These are phyloP conservation scores for Steinernema hermaphroditum DNA, from an alignment of 2,888 invertebrate species.

Conservation along the genomic window DNA sequence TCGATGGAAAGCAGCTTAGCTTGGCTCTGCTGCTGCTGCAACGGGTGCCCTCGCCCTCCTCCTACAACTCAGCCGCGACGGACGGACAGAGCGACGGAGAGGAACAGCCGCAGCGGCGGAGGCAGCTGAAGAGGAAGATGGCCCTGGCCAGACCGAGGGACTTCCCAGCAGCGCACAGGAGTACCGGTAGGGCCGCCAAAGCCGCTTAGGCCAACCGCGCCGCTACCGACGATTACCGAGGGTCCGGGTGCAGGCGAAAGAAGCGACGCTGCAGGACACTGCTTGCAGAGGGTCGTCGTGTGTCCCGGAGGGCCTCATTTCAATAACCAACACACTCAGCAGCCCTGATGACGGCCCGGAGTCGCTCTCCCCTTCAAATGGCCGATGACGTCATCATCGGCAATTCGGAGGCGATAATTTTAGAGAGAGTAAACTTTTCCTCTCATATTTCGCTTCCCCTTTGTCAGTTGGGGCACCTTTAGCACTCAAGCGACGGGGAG, in stretches of 20 bases:
- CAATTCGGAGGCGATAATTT: constrained; percentile 1
- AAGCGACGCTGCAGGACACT: not conserved
- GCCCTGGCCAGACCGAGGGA: constrained; percentile 10
- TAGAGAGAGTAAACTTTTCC: not conserved
- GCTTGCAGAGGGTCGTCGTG: not conserved
- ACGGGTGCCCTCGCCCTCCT: constrained; percentile 14
- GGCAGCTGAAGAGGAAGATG: not conserved
- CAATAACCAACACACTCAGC: constrained; percentile 26
- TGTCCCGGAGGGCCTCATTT: constrained; percentile 19
- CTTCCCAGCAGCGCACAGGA: constrained; percentile 1
- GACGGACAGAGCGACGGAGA: constrained; percentile 7
- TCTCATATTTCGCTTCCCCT: not conserved
- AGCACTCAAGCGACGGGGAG: no score
- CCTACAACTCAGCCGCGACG: not conserved
- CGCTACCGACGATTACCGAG: constrained; percentile 1
- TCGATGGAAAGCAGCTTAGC: constrained; percentile 26
- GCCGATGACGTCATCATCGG: constrained; percentile 16
- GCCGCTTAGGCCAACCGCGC: not conserved
- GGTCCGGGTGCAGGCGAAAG: not conserved
- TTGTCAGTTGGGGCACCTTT: no score
- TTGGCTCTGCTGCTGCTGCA: constrained; percentile 22
- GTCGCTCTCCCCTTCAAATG: constrained; percentile 3
- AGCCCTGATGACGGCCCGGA: not conserved
- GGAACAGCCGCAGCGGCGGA: constrained; percentile 21
- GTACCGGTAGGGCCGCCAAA: constrained; percentile 1